Conservation (phyloP, 2,888 invertebrate species). For the Gibbula magus region DNA sequence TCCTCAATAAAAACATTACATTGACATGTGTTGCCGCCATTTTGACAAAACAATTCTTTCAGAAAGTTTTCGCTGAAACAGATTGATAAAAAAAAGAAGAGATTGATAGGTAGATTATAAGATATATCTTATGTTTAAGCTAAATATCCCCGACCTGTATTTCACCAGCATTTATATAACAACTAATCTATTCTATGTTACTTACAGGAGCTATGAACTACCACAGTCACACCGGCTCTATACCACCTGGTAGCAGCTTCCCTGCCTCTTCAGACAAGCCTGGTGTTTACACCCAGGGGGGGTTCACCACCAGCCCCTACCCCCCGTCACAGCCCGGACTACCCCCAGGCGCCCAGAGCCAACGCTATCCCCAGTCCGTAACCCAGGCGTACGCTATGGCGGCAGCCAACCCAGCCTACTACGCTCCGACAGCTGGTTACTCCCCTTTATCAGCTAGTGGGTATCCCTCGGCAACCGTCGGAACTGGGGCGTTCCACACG, state of each 20-base stretch:
- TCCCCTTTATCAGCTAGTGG: constrained; percentile 23
- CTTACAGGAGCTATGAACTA: constrained; percentile 2
- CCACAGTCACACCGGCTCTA: neutral
- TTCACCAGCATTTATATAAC: neutral
- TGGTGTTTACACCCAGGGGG: constrained; percentile 39
- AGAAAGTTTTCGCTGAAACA: too few species aligned
- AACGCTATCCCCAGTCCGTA: constrained; percentile 22
- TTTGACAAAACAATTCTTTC: too few species aligned
- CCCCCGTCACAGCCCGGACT: constrained; percentile 36
- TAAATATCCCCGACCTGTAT: neutral
- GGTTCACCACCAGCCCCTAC: constrained; percentile 40
- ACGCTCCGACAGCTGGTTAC: constrained; percentile 31
- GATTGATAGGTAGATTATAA: too few species aligned
- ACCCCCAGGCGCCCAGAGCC: constrained; percentile 29
- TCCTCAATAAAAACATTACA: too few species aligned
- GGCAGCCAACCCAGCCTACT: constrained; percentile 28
- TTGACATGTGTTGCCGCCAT: too few species aligned
- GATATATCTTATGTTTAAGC: neutral
- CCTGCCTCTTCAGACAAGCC: constrained; percentile 41
- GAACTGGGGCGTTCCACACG: constrained; percentile 27
- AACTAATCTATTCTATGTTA: neutral
- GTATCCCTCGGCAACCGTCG: constrained; percentile 24
- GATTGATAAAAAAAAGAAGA: too few species aligned
- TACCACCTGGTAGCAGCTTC: constrained; percentile 8
- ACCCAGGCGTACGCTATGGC: constrained; percentile 32